Conservation (phyloP, 2,888 invertebrate species). For the Epirrita christyi region DNA sequence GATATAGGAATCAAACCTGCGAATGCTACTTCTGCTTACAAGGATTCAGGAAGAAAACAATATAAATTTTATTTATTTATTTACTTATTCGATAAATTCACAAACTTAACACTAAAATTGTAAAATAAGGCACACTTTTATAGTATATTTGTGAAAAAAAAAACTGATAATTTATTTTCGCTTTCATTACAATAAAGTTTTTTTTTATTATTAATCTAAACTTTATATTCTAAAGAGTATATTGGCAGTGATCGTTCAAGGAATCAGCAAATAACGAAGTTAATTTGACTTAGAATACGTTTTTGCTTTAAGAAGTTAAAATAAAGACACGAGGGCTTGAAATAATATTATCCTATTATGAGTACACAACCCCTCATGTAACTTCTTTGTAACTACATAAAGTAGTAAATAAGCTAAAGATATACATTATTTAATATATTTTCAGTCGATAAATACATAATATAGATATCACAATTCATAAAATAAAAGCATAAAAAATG, state of each 20-base stretch:
- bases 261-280: slow-evolving; percentile 22
- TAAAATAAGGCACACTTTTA: slow-evolving; percentile 59
- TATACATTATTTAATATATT: slow-evolving; percentile 26
- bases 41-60: slow-evolving; percentile 2
- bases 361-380: slow-evolving; percentile 1
- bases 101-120: slow-evolving; percentile 45
- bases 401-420: slow-evolving; percentile 17
- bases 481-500: neutral
- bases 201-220: too few relatives aligned
- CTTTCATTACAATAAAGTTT: slow-evolving; percentile 8
- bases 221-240: slow-evolving; percentile 47
- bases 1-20: too few relatives aligned
- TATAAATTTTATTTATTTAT: slow-evolving; percentile 40
- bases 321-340: slow-evolving; percentile 11
- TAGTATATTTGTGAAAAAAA: slow-evolving; percentile 36
- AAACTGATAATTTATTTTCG: slow-evolving; percentile 2
- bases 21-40: too few relatives aligned
- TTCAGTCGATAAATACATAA: slow-evolving; percentile 36
- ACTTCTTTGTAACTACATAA: slow-evolving; percentile 30
- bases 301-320: slow-evolving; percentile 25
- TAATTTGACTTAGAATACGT: slow-evolving; percentile 56
- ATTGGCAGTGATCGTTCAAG: slow-evolving; percentile 62
- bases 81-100: slow-evolving; percentile 45
- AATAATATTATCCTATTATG: slow-evolving; percentile 1
- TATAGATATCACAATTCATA: slow-evolving; percentile 32